A percentile compares a stretch with the other conserved stretches of the same genome.
These are phyloP conservation scores for Tachystola acroxantha DNA, from an alignment of 2,888 invertebrate species.

Conservation along the genomic window DNA sequence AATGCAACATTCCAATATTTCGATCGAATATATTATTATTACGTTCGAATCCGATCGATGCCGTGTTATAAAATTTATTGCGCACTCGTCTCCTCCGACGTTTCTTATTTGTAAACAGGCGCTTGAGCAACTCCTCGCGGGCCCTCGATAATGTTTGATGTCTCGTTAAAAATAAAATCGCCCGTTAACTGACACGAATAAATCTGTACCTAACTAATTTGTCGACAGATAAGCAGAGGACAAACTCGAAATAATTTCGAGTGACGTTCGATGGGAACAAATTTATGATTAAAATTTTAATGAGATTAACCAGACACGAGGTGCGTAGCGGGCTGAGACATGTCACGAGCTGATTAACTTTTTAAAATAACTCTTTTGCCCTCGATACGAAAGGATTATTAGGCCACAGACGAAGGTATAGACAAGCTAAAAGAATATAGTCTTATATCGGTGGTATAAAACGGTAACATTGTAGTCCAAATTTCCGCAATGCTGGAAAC, in stretches of 20 bases:
- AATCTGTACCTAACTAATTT: conserved; percentile 73
- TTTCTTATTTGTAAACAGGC: conserved; percentile 74
- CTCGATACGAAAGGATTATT: neutral
- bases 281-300: conserved; percentile 65
- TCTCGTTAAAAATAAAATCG: conserved; percentile 74
- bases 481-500: conserved; percentile 33
- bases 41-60: conserved; percentile 70
- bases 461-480: conserved; percentile 26
- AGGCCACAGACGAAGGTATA: neutral
- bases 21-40: conserved; percentile 75
- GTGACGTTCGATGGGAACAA: conserved; percentile 40
- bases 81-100: conserved; percentile 63
- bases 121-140: conserved; percentile 57
- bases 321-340: conserved; percentile 16
- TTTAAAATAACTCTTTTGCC: neutral
- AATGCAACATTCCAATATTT: conserved; percentile 74
- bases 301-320: conserved; percentile 47
- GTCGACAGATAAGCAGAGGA: conserved; percentile 62
- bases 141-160: conserved; percentile 73
- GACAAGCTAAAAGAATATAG: neutral
- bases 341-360: conserved; percentile 23
- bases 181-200: conserved; percentile 66
- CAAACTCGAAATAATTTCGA: conserved; percentile 57
- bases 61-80: conserved; percentile 76
- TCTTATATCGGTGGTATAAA: conserved; percentile 17